Conservation (phyloP, 92 coral and sea anemone species). For the Blastomussa wellsi region DNA sequence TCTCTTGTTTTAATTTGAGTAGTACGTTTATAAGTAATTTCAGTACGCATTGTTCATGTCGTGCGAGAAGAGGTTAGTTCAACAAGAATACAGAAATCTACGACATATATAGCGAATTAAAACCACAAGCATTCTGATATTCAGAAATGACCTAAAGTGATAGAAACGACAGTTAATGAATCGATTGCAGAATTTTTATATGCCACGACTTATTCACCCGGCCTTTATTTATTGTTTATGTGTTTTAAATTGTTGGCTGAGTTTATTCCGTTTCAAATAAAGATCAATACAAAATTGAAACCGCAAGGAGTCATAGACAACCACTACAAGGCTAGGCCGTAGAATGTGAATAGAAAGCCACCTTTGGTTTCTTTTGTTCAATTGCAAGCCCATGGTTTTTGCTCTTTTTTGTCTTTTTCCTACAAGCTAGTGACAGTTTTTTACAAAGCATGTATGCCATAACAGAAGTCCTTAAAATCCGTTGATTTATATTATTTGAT, state of each 20-base stretch:
- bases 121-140: neutral
- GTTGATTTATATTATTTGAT: neutral
- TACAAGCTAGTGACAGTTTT: too few relatives aligned
- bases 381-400: too few relatives aligned
- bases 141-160: neutral
- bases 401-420: too few relatives aligned
- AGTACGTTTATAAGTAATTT: neutral
- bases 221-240: neutral
- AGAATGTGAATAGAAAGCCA: neutral
- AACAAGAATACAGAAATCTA: neutral
- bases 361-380: neutral
- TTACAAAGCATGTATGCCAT: too few relatives aligned
- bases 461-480: neutral
- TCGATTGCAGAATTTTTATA: neutral
- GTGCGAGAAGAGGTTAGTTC: neutral
- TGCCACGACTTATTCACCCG: neutral
- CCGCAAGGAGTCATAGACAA: neutral
- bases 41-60: neutral
- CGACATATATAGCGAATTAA: neutral
- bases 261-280: neutral
- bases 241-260: neutral
- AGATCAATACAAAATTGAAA: neutral
- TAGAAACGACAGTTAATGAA: neutral
- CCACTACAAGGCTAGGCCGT: neutral
- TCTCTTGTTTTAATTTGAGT: too few relatives aligned